Conservation (phyloP, 2,113 vertebrate genomes). For the Acrocephalus arundinaceus region DNA sequence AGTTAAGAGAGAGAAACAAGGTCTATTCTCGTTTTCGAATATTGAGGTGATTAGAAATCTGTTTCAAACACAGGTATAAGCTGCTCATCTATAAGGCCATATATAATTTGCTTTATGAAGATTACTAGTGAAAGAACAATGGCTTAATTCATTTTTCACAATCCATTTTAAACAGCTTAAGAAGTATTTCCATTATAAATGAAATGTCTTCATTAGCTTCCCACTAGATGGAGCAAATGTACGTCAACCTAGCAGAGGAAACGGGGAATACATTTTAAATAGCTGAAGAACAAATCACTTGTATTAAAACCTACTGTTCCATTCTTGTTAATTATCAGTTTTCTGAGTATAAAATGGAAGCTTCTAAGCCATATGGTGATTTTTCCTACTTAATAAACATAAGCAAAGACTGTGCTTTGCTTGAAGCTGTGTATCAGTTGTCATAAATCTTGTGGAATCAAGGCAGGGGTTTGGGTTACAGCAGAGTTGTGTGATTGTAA, state of each 20-base stretch:
- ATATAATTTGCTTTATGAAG: not conserved
- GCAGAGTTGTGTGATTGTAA: not conserved
- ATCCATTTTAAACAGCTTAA: not conserved
- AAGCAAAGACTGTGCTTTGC: not conserved
- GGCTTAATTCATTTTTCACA: not conserved
- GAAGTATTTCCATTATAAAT: not conserved
- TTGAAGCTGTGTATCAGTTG: not conserved
- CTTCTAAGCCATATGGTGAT: not conserved
- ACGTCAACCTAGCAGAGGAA: not conserved
- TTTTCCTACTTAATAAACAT: not conserved
- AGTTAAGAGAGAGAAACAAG: not conserved
- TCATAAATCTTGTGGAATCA: not conserved
- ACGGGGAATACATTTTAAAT: not conserved
- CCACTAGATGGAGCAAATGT: conserved; percentile 38
- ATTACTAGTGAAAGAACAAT: not conserved
- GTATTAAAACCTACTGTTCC: not conserved
- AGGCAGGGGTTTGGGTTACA: not conserved
- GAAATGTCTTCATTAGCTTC: not conserved
- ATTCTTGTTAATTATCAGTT: not conserved
- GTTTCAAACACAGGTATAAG: not conserved
- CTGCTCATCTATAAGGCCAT: not conserved
- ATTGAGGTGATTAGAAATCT: not conserved
- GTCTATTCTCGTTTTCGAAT: not conserved
- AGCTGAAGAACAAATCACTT: not conserved
- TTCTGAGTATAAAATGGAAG: not conserved